These are phyloP conservation scores for Tadarida brasiliensis DNA, from an alignment of 2,797 vertebrate species.

Conservation along the genomic window DNA sequence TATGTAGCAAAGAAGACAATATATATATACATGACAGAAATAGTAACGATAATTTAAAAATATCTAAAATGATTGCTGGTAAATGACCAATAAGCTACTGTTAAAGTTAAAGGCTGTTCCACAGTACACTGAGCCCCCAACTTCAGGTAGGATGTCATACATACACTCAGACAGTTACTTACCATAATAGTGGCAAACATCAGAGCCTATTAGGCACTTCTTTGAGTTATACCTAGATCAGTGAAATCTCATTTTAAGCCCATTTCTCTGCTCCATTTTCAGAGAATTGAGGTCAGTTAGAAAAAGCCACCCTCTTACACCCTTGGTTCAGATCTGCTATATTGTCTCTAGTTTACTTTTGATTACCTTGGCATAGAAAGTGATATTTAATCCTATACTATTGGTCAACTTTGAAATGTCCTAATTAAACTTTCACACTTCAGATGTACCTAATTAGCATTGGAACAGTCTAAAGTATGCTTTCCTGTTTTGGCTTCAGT, in stretches of 20 bases:
- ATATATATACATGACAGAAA: background rate
- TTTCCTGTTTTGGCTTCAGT: constrained; percentile 63
- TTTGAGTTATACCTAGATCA: constrained; percentile 10
- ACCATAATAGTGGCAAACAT: background rate
- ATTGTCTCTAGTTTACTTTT: constrained; percentile 38
- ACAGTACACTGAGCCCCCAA: background rate
- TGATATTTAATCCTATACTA: constrained; percentile 48
- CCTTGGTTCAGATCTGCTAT: background rate
- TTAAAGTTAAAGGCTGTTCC: background rate
- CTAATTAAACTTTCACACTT: constrained; percentile 70
- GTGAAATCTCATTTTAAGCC: constrained; percentile 26
- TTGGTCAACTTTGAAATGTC: constrained; percentile 63
- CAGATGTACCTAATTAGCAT: constrained; percentile 61
- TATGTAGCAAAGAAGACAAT: background rate
- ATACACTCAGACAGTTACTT: background rate
- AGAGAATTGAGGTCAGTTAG: constrained; percentile 24
- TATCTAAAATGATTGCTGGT: constrained; percentile 3
- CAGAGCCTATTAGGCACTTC: background rate
- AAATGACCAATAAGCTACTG: background rate
- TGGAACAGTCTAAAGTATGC: constrained; percentile 28
- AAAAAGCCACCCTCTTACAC: background rate
- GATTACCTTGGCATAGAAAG: constrained; percentile 2
- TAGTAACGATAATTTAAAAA: constrained; percentile 5
- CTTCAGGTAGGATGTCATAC: background rate
- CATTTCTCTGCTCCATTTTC: background rate